phyloP scores from a whole-genome alignment of 2,797 vertebrate species.

The Carcharodon carcharias region DNA sequence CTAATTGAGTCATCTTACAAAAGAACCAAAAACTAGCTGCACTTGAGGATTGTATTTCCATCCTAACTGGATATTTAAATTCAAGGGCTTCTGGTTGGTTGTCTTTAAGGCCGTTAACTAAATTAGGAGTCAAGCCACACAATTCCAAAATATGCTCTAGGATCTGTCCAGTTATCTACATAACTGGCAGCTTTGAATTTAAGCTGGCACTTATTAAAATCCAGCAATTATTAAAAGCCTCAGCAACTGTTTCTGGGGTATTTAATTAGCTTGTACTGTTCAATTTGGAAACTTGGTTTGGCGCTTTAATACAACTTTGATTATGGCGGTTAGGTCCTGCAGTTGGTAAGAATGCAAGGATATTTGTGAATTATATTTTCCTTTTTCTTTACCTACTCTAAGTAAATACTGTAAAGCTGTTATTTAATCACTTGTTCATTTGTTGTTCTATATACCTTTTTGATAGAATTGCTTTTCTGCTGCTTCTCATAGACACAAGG shows the following conservation, averaged over 20 bases:
- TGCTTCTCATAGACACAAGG: not conserved
- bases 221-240: too few relatives aligned
- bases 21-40: not conserved
- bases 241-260: not conserved
- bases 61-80: not conserved
- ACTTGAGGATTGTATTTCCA: not conserved
- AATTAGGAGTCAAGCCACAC: not conserved
- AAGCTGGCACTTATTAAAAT: not conserved
- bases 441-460: not conserved
- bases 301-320: not conserved
- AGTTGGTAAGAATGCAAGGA: conserved; percentile 7
- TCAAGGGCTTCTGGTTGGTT: not conserved
- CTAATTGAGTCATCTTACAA: not conserved
- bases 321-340: not conserved
- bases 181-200: not conserved
- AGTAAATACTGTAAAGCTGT: not conserved
- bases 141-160: not conserved
- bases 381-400: not conserved
- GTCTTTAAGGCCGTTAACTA: not conserved
- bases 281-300: not conserved
- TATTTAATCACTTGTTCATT: not conserved
- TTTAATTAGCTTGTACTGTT: not conserved
- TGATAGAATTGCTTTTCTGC: not conserved
- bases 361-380: not conserved
- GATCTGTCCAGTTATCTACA: not conserved